Evolutionary conservation across 2,888 invertebrate genomes (phyloP).

Genomic region (Phaonia tiefii): DNA sequence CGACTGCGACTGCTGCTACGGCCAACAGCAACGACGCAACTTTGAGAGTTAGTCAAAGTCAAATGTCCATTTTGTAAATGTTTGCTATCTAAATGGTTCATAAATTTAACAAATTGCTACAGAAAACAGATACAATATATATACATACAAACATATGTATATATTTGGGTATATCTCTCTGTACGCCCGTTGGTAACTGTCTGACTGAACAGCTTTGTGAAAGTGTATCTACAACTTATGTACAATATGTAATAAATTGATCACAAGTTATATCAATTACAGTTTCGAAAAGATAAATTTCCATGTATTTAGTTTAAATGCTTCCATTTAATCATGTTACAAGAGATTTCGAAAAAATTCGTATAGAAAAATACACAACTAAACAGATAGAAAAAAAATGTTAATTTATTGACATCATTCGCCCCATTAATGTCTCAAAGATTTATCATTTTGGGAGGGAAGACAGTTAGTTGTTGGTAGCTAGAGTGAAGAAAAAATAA

Average conservation of each 20-base stretch:
- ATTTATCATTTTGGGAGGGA: constrained; percentile 25
- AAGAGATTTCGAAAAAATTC: constrained; percentile 35
- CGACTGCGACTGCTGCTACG: constrained; percentile 43
- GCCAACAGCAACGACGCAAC: constrained; percentile 3
- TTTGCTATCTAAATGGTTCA: constrained; percentile 68
- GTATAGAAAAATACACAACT: constrained; percentile 6
- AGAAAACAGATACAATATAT: constrained; percentile 34
- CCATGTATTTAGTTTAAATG: constrained; percentile 64
- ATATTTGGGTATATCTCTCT: not conserved
- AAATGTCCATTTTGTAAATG: constrained; percentile 67
- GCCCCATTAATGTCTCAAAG: constrained; percentile 30
- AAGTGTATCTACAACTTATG: constrained; percentile 52
- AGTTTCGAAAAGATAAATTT: constrained; percentile 63
- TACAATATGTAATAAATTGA: constrained; percentile 63
- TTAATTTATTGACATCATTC: constrained; percentile 63
- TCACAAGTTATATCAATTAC: constrained; percentile 67
- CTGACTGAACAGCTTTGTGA: no score
- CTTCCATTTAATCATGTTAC: constrained; percentile 65
- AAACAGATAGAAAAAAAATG: constrained; percentile 3
- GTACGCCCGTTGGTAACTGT: no score
- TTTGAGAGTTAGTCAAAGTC: constrained; percentile 55
- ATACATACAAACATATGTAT: constrained; percentile 11
- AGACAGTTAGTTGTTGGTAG: constrained; percentile 15
- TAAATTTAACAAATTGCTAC: constrained; percentile 68
- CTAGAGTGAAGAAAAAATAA: not conserved